A percentile compares a stretch with the other conserved stretches of the same genome.
Conservation (phyloP, 2,888 invertebrate genomes). For the Ectemnius cavifrons region DNA sequence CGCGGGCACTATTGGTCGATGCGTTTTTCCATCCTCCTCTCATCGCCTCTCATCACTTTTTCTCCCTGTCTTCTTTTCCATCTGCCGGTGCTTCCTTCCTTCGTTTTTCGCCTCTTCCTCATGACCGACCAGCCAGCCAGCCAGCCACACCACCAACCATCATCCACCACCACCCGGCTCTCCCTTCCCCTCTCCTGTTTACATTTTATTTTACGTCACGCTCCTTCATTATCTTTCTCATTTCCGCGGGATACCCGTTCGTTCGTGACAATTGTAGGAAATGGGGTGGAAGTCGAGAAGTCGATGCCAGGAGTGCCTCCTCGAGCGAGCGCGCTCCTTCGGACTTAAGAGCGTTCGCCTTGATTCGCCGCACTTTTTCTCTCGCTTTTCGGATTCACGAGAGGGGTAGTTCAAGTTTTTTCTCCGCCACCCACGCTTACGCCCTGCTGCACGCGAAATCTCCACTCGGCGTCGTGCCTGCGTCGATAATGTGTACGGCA, state of each 20-base stretch:
- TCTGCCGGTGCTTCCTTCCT: constrained; percentile 24
- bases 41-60: constrained; percentile 55
- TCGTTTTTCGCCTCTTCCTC: constrained; percentile 42
- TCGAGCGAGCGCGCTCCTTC: constrained; percentile 46
- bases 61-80: constrained; percentile 43
- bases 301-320: constrained; percentile 55
- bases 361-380: constrained; percentile 28
- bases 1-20: constrained; percentile 74
- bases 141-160: constrained; percentile 30
- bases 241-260: constrained; percentile 64
- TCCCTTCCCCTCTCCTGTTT: constrained; percentile 59
- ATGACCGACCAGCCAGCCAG: constrained; percentile 17
- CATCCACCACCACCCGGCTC: constrained; percentile 33
- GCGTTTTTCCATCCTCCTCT: constrained; percentile 68
- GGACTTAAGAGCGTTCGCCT: constrained; percentile 50
- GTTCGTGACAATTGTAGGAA: constrained; percentile 65
- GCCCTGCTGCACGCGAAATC: not conserved
- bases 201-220: constrained; percentile 71
- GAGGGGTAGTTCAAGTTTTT: constrained; percentile 8
- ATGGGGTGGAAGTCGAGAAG: constrained; percentile 63
- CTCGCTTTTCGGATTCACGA: constrained; percentile 2
- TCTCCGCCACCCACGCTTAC: not conserved
- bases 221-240: constrained; percentile 69
- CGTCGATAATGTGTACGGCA: not conserved
- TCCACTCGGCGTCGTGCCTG: not conserved